A percentile compares a stretch with the other conserved stretches of the same genome.
phyloP scores from a whole-genome alignment of 2,797 vertebrate genomes.

The Simalia tracyae region DNA sequence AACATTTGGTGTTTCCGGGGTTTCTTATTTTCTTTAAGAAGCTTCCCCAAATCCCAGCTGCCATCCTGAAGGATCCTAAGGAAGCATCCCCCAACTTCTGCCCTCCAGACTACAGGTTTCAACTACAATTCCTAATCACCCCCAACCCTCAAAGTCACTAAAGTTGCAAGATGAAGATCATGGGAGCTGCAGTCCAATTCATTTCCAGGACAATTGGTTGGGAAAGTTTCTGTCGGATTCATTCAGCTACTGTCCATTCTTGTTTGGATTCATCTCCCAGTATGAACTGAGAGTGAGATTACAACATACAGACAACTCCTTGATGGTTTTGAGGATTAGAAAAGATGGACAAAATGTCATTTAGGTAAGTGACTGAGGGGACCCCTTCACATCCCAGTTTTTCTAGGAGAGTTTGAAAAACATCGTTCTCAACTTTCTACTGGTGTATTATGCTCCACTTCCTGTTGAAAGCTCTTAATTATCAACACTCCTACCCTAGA shows the following conservation, averaged over 20 bases:
- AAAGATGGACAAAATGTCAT: not conserved
- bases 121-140: not conserved
- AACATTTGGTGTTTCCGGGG: not conserved
- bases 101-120: not conserved
- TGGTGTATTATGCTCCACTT: not conserved
- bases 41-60: not conserved
- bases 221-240: not conserved
- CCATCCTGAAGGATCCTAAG: not conserved
- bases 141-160: not conserved
- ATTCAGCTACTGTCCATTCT: not conserved
- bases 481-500: not conserved
- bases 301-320: not conserved
- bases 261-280: not conserved
- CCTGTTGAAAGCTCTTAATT: not conserved
- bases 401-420: not conserved
- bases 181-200: not conserved
- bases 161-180: too few species aligned
- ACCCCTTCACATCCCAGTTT: too few species aligned
- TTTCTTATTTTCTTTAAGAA: not conserved
- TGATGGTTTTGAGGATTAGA: not conserved
- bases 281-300: not conserved
- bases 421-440: not conserved
- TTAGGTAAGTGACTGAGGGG: not conserved
- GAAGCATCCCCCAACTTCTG: not conserved
- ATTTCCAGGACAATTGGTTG: not conserved